Conservation (phyloP, 2,888 invertebrate genomes). For the Drosophila austrosaltans region DNA sequence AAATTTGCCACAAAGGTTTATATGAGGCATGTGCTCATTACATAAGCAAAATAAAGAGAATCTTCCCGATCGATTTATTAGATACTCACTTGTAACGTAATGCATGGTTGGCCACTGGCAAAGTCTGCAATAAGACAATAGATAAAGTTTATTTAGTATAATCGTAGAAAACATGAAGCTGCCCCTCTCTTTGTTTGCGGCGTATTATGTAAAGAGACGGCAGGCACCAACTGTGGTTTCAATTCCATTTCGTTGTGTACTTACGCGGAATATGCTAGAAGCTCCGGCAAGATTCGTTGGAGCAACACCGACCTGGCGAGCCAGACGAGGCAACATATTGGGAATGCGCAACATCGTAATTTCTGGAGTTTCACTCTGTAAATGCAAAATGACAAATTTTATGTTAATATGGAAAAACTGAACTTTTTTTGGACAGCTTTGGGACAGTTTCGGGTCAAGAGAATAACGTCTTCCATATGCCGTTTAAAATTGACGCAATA, state of each 20-base stretch:
- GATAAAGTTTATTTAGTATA: conserved; percentile 1
- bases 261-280: conserved; percentile 82
- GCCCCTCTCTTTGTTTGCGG: not conserved
- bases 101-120: conserved; percentile 73
- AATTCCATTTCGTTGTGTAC: conserved; percentile 50
- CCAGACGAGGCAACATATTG: conserved; percentile 77
- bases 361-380: conserved; percentile 23
- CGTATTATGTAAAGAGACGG: conserved; percentile 68
- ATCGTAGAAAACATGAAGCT: conserved; percentile 34
- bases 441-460: not conserved
- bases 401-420: not conserved
- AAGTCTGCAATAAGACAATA: conserved; percentile 61
- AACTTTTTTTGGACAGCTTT: not conserved
- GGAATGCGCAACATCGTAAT: conserved; percentile 79
- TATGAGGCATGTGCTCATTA: conserved; percentile 38
- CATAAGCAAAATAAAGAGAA: conserved; percentile 47
- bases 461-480: not conserved
- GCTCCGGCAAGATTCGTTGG: conserved; percentile 61
- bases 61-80: not conserved
- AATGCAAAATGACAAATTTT: conserved; percentile 50
- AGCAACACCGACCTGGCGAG: conserved; percentile 64
- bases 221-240: not conserved
- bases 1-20: not conserved
- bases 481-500: not conserved
- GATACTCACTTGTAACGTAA: conserved; percentile 81